These are phyloP conservation scores for Toxostoma redivivum DNA, from an alignment of 2,113 vertebrate genomes.

Conservation along the genomic window DNA sequence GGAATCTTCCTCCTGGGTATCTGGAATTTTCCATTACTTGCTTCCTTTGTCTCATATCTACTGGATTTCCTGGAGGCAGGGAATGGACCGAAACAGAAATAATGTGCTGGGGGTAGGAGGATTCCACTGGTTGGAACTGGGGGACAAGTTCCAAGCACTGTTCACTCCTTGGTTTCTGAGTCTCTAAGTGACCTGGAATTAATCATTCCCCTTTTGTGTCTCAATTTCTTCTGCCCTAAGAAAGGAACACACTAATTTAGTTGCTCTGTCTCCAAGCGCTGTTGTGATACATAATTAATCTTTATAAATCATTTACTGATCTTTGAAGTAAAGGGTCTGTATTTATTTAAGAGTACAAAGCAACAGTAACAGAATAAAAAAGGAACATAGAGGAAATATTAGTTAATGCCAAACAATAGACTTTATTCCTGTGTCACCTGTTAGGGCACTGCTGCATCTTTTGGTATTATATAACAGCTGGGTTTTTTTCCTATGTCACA, in stretches of 20 bases:
- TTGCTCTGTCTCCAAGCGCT: conserved; percentile 12
- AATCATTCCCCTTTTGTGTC: conserved; percentile 11
- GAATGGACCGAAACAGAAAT: not conserved
- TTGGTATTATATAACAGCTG: not conserved
- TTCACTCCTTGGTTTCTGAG: not conserved
- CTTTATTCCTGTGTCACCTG: not conserved
- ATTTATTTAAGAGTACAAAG: conserved; percentile 29
- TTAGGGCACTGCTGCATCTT: not conserved
- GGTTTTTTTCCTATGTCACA: not conserved
- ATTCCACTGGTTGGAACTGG: not conserved
- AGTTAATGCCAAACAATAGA: not conserved
- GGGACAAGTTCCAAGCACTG: not conserved
- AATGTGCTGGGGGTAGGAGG: not conserved
- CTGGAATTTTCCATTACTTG: not conserved
- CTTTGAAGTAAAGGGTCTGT: conserved; percentile 21
- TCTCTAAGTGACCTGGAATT: conserved; percentile 18
- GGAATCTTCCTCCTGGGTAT: not conserved
- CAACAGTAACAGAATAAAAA: not conserved
- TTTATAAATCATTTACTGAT: conserved; percentile 56
- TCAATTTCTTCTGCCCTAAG: conserved; percentile 3
- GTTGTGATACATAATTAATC: conserved; percentile 60
- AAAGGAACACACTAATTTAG: not conserved
- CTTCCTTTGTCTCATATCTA: not conserved
- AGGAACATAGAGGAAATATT: not conserved
- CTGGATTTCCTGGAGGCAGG: not conserved